Percentiles rank a stretch among this genome's conserved stretches.
Evolutionary conservation across 37 sponge, comb jelly and placozoan species (phyloP).

Genomic region (Tethya wilhelma): DNA sequence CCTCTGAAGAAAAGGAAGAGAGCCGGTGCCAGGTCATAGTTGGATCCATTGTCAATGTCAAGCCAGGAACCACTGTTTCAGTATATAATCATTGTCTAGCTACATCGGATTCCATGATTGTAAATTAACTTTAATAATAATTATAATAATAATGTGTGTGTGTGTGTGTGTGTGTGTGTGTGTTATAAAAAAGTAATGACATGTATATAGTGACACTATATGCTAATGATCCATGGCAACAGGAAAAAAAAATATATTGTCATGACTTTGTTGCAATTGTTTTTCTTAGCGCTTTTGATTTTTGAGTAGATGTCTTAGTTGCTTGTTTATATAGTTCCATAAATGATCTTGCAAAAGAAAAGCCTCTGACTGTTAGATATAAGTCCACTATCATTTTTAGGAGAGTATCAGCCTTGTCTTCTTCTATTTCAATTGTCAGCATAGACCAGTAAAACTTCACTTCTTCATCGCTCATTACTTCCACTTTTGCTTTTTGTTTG

Average conservation of each 20-base stretch:
- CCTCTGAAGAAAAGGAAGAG: constrained; percentile 14
- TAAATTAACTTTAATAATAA: background rate
- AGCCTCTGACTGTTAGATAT: constrained; percentile 44
- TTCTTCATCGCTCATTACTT: constrained; percentile 4
- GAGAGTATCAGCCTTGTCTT: background rate
- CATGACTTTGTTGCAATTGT: too few species aligned
- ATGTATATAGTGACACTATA: too few species aligned
- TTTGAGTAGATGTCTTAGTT: constrained; percentile 31
- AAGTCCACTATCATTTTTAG: constrained; percentile 33
- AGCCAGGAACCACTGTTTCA: background rate
- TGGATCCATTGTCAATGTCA: background rate
- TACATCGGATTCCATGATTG: background rate
- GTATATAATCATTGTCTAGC: background rate
- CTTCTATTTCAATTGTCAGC: constrained; percentile 20
- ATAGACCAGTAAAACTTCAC: constrained; percentile 31
- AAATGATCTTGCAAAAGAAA: constrained; percentile 32
- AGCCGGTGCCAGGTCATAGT: background rate
- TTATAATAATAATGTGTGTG: too few species aligned
- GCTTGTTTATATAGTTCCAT: constrained; percentile 50
- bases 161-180: too few species aligned
- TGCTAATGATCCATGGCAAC: too few species aligned
- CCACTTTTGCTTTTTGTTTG: constrained; percentile 4
- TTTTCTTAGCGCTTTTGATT: constrained; percentile 38
- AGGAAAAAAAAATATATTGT: too few species aligned
- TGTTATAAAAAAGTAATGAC: too few species aligned